Percentiles rank a stretch among this genome's conserved stretches.
phyloP scores from a whole-genome alignment of 2,888 invertebrate genomes.

The Apamea monoglypha region DNA sequence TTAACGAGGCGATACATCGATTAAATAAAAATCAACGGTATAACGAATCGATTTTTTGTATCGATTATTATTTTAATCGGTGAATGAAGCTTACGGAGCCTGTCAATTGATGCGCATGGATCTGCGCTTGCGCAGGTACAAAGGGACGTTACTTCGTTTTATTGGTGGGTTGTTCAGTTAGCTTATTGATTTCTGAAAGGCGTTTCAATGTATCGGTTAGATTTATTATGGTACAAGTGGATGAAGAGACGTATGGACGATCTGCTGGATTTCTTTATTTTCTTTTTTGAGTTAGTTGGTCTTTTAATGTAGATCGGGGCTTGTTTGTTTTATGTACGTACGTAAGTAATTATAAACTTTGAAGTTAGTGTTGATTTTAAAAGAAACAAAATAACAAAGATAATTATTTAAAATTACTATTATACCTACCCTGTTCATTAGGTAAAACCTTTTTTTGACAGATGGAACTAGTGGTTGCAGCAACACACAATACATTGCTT shows the following conservation, averaged over 20 bases:
- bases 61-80: conserved; percentile 56
- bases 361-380: neutral
- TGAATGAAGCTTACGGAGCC: conserved; percentile 32
- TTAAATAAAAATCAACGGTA: conserved; percentile 61
- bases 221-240: conserved; percentile 45
- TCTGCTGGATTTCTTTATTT: conserved; percentile 28
- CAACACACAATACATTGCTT: too few relatives aligned
- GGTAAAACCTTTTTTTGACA: too few relatives aligned
- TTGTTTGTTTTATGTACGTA: neutral
- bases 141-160: conserved; percentile 49
- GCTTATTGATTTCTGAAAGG: conserved; percentile 57
- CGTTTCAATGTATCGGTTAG: conserved; percentile 55
- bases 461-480: too few relatives aligned
- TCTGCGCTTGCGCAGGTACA: conserved; percentile 23
- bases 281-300: neutral
- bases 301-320: rapidly evolving
- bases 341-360: neutral
- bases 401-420: neutral
- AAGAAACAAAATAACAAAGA: neutral
- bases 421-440: too few relatives aligned
- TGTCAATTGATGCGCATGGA: conserved; percentile 11
- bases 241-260: conserved; percentile 7
- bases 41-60: conserved; percentile 63
- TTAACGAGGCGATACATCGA: conserved; percentile 67
- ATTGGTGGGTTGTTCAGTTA: conserved; percentile 49